A percentile compares a stretch with the other conserved stretches of the same genome.
These are phyloP conservation scores for Panagrolaimus sp. DNA, from an alignment of 1,140 invertebrate genomes.

Conservation along the genomic window DNA sequence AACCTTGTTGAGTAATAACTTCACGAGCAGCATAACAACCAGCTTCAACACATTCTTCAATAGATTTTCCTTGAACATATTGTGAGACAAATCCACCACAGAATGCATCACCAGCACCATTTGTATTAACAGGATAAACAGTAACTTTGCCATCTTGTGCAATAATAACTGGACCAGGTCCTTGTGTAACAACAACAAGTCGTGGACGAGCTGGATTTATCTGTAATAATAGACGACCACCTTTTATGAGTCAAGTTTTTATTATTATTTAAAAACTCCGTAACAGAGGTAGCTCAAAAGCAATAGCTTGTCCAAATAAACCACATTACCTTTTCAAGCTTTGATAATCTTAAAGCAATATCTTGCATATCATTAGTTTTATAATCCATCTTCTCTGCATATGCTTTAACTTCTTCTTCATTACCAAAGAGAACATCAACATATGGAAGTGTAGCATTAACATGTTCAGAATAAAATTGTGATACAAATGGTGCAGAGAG, in stretches of 20 bases:
- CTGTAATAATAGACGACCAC: too few relatives aligned
- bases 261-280: too few relatives aligned
- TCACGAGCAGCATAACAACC: conserved; percentile 79
- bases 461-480: conserved; percentile 76
- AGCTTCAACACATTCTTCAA: conserved; percentile 76
- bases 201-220: conserved; percentile 59
- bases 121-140: conserved; percentile 81
- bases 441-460: conserved; percentile 78
- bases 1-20: conserved; percentile 78
- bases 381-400: conserved; percentile 40
- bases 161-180: conserved; percentile 74
- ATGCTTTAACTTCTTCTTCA: conserved; percentile 67
- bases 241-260: too few relatives aligned
- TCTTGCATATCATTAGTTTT: conserved; percentile 71
- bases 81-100: conserved; percentile 88
- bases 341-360: conserved; percentile 74
- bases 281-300: too few relatives aligned
- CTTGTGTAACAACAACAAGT: conserved; percentile 86
- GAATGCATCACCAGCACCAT: conserved; percentile 97
- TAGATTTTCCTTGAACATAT: conserved; percentile 71
- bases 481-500: conserved; percentile 91
- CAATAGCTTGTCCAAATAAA: too few relatives aligned
- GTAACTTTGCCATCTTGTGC: conserved; percentile 66
- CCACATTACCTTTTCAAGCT: conserved; percentile 68
- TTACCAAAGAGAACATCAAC: conserved; percentile 94